Conservation (phyloP, 2,888 invertebrate genomes). For the Calliphora vomitoria region DNA sequence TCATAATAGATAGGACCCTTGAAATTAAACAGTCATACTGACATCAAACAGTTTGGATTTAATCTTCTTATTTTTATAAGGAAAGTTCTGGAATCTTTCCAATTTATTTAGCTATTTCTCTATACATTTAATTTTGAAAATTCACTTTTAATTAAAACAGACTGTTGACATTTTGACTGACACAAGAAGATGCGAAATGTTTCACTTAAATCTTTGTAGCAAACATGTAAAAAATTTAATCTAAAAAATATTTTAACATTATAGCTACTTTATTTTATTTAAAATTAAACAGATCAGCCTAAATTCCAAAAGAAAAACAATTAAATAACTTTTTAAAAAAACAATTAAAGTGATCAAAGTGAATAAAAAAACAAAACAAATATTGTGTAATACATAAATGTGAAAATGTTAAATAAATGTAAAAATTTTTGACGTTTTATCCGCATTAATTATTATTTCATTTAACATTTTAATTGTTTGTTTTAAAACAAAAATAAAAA, state of each 20-base stretch:
- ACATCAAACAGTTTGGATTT: too few species aligned
- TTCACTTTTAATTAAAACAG: neutral
- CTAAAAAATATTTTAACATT: neutral
- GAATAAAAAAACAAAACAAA: neutral
- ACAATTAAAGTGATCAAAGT: conserved; percentile 41
- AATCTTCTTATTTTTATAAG: too few species aligned
- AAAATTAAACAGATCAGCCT: conserved; percentile 9
- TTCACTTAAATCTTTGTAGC: neutral
- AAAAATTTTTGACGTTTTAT: conserved; percentile 24
- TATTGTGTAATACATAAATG: neutral
- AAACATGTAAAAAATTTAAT: conserved; percentile 1
- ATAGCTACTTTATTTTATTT: neutral
- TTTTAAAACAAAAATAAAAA: neutral
- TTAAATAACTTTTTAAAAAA: conserved; percentile 26
- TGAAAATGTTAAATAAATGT: conserved; percentile 17
- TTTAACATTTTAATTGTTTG: conserved; percentile 26
- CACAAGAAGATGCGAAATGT: neutral
- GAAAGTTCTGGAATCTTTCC: neutral
- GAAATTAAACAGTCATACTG: too few species aligned
- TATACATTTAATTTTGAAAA: neutral
- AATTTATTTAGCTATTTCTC: neutral
- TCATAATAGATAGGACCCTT: too few species aligned
- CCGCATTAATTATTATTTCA: neutral
- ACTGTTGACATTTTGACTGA: conserved; percentile 17
- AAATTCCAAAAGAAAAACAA: neutral